A percentile compares a stretch with the other conserved stretches of the same genome.
Evolutionary conservation across 2,797 vertebrate genomes (phyloP).

Genomic region (Ptychobarbus kaznakovi): DNA sequence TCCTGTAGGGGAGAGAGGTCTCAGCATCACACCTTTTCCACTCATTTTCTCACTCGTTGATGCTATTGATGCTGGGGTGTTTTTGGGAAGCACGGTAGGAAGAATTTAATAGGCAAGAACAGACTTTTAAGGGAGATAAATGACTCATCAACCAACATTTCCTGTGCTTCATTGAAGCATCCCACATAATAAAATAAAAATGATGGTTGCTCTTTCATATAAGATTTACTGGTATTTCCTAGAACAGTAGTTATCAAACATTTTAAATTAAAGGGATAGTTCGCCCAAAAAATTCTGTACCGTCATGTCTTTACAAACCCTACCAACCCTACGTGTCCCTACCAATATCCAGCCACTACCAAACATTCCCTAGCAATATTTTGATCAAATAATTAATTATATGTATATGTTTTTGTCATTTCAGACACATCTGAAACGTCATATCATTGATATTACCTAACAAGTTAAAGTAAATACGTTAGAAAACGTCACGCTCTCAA

Average conservation of each 20-base stretch:
- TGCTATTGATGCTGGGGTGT: slow-evolving; percentile 50
- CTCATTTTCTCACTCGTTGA: neutral
- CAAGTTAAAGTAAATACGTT: too few relatives aligned
- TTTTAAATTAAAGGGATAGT: neutral
- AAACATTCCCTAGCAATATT: too few relatives aligned
- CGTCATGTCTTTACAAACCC: neutral
- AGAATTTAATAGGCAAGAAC: slow-evolving; percentile 82
- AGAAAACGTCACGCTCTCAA: too few relatives aligned
- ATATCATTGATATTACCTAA: too few relatives aligned
- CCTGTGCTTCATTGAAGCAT: slow-evolving; percentile 63
- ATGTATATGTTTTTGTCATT: too few relatives aligned
- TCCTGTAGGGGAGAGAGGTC: slow-evolving; percentile 47
- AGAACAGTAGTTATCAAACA: neutral
- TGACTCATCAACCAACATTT: slow-evolving; percentile 73
- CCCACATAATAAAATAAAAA: neutral
- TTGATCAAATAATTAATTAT: too few relatives aligned
- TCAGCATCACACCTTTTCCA: slow-evolving; percentile 61
- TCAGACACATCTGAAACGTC: too few relatives aligned
- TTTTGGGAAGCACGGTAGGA: slow-evolving; percentile 65
- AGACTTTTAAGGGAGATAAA: slow-evolving; percentile 78
- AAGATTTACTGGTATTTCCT: neutral
- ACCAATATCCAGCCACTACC: too few relatives aligned
- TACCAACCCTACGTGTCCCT: too few relatives aligned
- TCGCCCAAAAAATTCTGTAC: neutral
- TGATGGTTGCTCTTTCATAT: neutral